These are phyloP conservation scores for Acleris holmiana DNA, from an alignment of 2,888 invertebrate species.

Conservation along the genomic window DNA sequence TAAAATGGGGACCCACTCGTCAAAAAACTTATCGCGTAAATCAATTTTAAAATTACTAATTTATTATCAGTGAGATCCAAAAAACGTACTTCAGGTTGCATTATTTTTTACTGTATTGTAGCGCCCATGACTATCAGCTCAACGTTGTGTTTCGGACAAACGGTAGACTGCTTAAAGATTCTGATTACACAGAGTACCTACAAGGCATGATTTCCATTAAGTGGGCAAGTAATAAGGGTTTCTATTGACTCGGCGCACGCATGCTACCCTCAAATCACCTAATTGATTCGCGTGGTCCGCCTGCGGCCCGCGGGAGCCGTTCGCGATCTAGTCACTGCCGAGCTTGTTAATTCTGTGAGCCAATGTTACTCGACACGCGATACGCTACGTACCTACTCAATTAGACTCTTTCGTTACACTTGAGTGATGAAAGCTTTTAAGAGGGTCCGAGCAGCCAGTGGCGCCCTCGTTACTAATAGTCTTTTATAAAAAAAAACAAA, in stretches of 20 bases:
- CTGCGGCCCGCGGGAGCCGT: slow-evolving; percentile 48
- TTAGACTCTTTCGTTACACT: slow-evolving; percentile 17
- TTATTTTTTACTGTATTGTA: too few species aligned
- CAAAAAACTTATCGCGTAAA: too few species aligned
- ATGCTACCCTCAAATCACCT: slow-evolving; percentile 65
- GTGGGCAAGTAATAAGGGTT: slow-evolving; percentile 21
- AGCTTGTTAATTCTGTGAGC: slow-evolving; percentile 58
- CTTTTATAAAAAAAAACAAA: too few species aligned
- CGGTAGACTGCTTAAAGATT: background rate
- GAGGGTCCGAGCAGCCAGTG: too few species aligned
- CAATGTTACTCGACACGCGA: slow-evolving; percentile 55
- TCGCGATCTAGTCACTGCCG: slow-evolving; percentile 52
- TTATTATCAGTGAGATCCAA: too few species aligned
- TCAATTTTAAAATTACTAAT: too few species aligned
- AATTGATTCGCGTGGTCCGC: slow-evolving; percentile 64
- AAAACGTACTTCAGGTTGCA: too few species aligned
- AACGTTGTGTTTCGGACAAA: background rate
- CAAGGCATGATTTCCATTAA: background rate
- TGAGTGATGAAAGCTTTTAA: background rate
- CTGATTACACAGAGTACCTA: background rate
- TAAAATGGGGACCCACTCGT: too few species aligned
- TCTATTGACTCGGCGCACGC: slow-evolving; percentile 52
- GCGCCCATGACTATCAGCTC: background rate
- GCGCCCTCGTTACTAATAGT: too few species aligned
- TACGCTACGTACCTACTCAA: slow-evolving; percentile 40